Conservation (phyloP, 2,888 invertebrate genomes). For the Macaria liturata region DNA sequence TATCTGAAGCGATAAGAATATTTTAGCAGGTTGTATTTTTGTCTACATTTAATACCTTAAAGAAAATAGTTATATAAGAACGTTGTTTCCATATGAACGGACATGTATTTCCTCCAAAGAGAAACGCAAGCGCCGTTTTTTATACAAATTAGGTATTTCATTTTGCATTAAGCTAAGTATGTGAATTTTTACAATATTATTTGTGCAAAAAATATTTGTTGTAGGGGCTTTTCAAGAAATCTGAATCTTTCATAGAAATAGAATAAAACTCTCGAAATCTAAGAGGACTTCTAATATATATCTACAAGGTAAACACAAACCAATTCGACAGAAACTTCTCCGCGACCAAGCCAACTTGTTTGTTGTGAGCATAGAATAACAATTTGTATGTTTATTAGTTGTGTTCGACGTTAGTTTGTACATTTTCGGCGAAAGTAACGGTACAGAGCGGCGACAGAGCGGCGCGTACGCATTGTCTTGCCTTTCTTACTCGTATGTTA, state of each 20-base stretch:
- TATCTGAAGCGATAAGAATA: constrained; percentile 55
- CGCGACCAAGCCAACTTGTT: neutral
- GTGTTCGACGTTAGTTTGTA: constrained; percentile 31
- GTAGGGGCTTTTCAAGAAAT: too few species aligned
- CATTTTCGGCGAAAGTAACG: constrained; percentile 54
- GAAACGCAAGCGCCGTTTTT: too few species aligned
- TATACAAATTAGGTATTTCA: too few species aligned
- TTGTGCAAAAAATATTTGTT: too few species aligned
- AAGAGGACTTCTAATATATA: neutral
- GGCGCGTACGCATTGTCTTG: constrained; percentile 18
- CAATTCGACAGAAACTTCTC: neutral
- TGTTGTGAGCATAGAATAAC: constrained; percentile 13
- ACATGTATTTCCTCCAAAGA: too few species aligned
- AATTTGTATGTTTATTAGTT: constrained; percentile 20
- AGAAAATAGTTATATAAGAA: too few species aligned
- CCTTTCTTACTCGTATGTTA: neutral
- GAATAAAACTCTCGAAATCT: too few species aligned
- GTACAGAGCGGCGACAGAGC: constrained; percentile 35
- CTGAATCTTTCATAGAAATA: too few species aligned
- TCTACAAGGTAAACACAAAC: constrained; percentile 1
- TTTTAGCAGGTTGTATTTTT: constrained; percentile 1
- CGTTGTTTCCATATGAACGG: too few species aligned
- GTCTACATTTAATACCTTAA: too few species aligned
- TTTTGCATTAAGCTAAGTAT: too few species aligned
- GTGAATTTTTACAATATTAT: too few species aligned